Conservation (phyloP, 1,140 invertebrate species). For the Zaprionus davidi region DNA sequence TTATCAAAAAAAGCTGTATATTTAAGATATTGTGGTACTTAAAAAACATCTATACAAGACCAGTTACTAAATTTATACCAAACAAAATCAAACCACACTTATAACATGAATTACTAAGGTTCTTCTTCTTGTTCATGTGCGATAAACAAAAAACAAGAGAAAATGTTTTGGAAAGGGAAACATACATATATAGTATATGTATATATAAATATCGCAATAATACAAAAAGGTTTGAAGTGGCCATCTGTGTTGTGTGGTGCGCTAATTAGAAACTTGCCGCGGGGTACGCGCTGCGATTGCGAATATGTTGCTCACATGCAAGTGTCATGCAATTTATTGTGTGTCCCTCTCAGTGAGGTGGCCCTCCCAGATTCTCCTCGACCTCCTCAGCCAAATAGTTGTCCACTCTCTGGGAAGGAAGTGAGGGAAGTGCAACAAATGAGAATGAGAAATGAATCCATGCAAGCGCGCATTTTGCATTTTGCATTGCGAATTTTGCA, state of each 20-base stretch:
- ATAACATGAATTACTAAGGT: neutral
- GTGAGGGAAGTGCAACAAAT: conserved; percentile 57
- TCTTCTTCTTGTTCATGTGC: neutral
- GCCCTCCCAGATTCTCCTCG: neutral
- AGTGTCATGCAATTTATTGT: conserved; percentile 61
- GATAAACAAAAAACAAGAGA: neutral
- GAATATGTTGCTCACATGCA: conserved; percentile 43
- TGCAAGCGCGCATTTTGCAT: conserved; percentile 60
- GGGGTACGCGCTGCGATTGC: conserved; percentile 16
- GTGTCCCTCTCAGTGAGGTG: neutral
- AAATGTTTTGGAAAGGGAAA: neutral
- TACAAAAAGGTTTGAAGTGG: neutral
- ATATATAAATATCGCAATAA: neutral
- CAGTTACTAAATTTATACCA: too few relatives aligned
- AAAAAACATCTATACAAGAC: too few relatives aligned
- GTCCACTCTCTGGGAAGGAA: conserved; percentile 36
- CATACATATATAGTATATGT: neutral
- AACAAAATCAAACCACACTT: neutral
- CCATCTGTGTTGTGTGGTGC: neutral
- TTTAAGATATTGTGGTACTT: too few relatives aligned
- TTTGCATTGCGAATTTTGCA: conserved; percentile 58
- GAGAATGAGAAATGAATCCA: conserved; percentile 39
- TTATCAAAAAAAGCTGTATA: too few relatives aligned
- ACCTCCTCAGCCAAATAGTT: conserved; percentile 18
- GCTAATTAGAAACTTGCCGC: conserved; percentile 32